phyloP scores from a whole-genome alignment of 2,113 vertebrate species.

The Gymnogyps californianus region DNA sequence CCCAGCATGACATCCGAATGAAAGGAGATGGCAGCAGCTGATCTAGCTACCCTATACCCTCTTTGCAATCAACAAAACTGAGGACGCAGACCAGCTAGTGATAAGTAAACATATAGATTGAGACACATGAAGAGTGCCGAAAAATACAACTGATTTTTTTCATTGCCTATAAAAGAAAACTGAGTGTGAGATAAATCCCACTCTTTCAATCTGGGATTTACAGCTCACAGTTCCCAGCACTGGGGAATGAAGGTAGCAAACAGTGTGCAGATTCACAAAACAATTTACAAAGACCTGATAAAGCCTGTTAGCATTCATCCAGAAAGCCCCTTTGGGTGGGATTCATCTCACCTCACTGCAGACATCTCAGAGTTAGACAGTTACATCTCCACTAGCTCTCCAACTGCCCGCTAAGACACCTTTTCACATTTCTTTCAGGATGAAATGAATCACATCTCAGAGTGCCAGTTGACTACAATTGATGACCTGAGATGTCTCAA shows the following conservation, averaged over 20 bases:
- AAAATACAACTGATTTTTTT: background rate
- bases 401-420: background rate
- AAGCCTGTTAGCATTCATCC: background rate
- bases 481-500: background rate
- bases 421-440: background rate
- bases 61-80: background rate
- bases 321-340: background rate
- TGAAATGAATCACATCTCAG: background rate
- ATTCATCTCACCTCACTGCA: background rate
- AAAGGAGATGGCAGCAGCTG: background rate
- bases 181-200: background rate
- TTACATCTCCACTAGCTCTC: background rate
- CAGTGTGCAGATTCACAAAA: background rate
- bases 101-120: background rate
- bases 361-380: background rate
- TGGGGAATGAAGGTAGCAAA: background rate
- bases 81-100: background rate
- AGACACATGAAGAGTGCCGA: fast-evolving
- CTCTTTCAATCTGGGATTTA: background rate
- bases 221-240: background rate
- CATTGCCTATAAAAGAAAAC: background rate
- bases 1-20: background rate
- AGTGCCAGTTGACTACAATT: background rate
- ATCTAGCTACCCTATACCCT: background rate
- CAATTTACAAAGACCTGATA: background rate